Evolutionary conservation across 2,797 vertebrate genomes (phyloP), one percentile per base, ranked within the genome.

Genomic region (Hylomyscus alleni): DNA sequence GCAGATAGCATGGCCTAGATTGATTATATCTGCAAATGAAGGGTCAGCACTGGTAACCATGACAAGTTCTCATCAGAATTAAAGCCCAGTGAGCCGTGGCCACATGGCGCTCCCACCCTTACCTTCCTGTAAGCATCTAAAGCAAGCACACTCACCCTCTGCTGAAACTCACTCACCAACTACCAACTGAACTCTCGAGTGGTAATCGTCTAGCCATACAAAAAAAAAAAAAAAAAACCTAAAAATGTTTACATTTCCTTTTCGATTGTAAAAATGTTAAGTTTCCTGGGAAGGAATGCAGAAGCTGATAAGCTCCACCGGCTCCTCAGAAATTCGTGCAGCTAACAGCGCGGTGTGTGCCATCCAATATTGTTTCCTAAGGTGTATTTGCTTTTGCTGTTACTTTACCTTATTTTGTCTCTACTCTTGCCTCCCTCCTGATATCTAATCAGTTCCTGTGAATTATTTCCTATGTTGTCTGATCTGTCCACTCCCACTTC

Each of bases 371-470:
- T 29, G 20, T 15, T 58, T 17, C 83, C 90, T 87, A 77, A 88
- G 65, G 24, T 44, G 3, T 44, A n/a, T 37, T 96, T 73, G 84
- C 56, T 92, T 91, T 76, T 58, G 47, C 34, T 72, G n/a, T 86
- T 89, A 44, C 50, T 93, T 83, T 67, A 14, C 81, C 93, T 75
- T 96, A 9, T 88, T 94, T 75, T 96, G 34, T 76, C 83, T 80
- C 7, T 67, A 26, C 3, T 8, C 13, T 91, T 83, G 50, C 13
- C 77, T 89, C 91, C 58, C 85, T 95, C 77, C 58, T 90, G 60
- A 40, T 47, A 91, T 29, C 34, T 6, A 34, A 3, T 90, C 77
- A 94, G 19, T 3, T 62, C 56, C 76, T n/a, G 31, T 50, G 85
- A 77, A 22, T 94, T 72, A 29, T 52, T 88, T 95, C 78, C 81